Evolutionary conservation across 2,113 vertebrate species (phyloP), one percentile per base, ranked within the genome.

Genomic region (Nycticorax nycticorax): DNA sequence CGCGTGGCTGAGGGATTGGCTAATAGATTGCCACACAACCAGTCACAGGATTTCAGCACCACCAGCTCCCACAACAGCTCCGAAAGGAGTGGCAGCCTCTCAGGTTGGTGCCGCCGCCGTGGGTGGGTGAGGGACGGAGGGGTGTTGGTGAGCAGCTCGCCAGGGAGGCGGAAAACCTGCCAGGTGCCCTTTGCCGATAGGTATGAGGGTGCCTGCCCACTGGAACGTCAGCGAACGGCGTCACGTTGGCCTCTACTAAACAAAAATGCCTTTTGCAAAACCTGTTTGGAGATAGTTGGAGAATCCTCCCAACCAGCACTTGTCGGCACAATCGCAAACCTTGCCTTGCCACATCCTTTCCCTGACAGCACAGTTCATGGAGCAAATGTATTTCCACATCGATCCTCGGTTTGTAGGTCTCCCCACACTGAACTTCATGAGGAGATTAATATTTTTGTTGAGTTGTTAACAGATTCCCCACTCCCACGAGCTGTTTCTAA

Each of bases 11-110:
- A 99, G 91, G 99, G 99, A 99, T 98, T 99, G 99, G 99, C 99
- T 99, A 99, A 99, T 99, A 99, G 99, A 99, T 99, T 99, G 97
- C 99, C 99, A 98, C 99, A 99, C 99, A 99, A 99, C 99, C 99
- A 99, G 99, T 99, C 99, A 98, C 99, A 99, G 99, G 99, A 99
- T 99, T 99, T 99, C 99, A 99, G 99, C 99, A 99, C 99, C 98
- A 99, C 99, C 99, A 99, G 99, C 98, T 99, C 99, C 98, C 99
- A 99, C 99, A 99, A 99, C 99, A 99, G 99, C 99, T 99, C 99
- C 96, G 99, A 99, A 98, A 99, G 99, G 98, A 99, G 99, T 98
- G 99, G 99, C 99, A 99, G 99, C 98, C 99, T 99, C 98, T 99
- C 99, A 99, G 99, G 99, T 99, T 99, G 99, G 99, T 99, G 98